phyloP scores from a whole-genome alignment of 2,113 vertebrate genomes.

The Mormoops blainvillei region DNA sequence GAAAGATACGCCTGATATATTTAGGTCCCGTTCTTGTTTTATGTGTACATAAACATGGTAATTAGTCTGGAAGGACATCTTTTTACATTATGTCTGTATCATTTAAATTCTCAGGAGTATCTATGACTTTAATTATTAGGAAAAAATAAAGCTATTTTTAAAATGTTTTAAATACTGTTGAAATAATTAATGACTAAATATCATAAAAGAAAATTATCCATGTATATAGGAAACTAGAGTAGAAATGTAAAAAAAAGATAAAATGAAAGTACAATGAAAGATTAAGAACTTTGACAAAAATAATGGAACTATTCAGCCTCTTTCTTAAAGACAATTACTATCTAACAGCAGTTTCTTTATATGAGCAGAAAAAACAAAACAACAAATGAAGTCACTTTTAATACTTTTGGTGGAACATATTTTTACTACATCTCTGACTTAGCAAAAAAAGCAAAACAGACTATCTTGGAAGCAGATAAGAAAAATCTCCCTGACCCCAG shows the following conservation, averaged over 20 bases:
- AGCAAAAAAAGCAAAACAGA: neutral
- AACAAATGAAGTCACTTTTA: neutral
- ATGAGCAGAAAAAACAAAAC: neutral
- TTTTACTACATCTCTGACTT: neutral
- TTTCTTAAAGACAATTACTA: neutral
- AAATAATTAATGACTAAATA: slow-evolving; percentile 8
- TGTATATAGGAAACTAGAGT: neutral
- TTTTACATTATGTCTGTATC: neutral
- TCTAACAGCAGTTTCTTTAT: neutral
- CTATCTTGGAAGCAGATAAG: neutral
- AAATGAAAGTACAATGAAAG: neutral
- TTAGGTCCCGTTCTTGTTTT: neutral
- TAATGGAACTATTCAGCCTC: neutral
- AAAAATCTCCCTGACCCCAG: neutral
- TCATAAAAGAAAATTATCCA: neutral
- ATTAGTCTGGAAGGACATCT: neutral
- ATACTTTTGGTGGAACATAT: neutral
- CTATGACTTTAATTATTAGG: neutral
- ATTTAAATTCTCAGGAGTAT: neutral
- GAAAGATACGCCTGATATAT: neutral
- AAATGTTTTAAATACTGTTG: neutral
- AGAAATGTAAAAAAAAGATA: neutral
- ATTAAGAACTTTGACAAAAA: neutral
- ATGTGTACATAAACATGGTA: neutral
- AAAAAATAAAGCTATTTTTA: neutral